A percentile compares a stretch with the other conserved stretches of the same genome.
phyloP scores from a whole-genome alignment of 1,140 invertebrate genomes.

The Drosophila lacteicornis region DNA sequence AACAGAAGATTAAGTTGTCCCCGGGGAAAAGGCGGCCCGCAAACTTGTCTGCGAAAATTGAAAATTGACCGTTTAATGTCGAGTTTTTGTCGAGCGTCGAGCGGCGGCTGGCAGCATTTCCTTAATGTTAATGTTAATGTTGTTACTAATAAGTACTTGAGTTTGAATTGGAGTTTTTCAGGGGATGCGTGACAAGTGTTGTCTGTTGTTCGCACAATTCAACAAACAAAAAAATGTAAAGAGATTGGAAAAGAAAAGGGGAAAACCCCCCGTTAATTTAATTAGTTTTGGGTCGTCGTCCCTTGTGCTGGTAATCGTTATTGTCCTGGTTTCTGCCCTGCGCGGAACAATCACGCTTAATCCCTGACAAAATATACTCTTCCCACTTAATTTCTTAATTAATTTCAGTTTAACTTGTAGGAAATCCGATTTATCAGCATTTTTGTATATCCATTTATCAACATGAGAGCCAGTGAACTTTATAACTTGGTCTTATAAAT shows the following conservation, averaged over 20 bases:
- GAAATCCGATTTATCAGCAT: background rate
- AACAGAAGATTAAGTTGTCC: slow-evolving; percentile 84
- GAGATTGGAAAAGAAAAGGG: slow-evolving; percentile 5
- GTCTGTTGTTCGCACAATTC: slow-evolving; percentile 4
- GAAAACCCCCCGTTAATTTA: slow-evolving; percentile 54
- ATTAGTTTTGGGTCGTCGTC: slow-evolving; percentile 62
- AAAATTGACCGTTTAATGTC: slow-evolving; percentile 84
- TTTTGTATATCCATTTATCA: background rate
- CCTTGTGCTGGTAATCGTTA: slow-evolving; percentile 15
- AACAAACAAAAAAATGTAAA: too few relatives aligned
- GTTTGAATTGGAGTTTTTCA: slow-evolving; percentile 38
- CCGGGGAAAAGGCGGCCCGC: slow-evolving; percentile 39
- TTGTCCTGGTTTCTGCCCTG: slow-evolving; percentile 12
- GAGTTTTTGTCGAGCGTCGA: slow-evolving; percentile 2
- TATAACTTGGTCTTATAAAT: too few relatives aligned
- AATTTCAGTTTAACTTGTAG: slow-evolving; percentile 13
- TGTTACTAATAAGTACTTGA: slow-evolving; percentile 73
- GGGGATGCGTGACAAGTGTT: slow-evolving; percentile 63
- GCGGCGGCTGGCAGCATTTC: slow-evolving; percentile 53
- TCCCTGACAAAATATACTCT: slow-evolving; percentile 13
- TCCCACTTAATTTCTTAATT: slow-evolving; percentile 27
- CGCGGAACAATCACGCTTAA: slow-evolving; percentile 10
- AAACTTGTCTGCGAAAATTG: slow-evolving; percentile 80
- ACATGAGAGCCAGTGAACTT: background rate
- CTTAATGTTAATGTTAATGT: slow-evolving; percentile 28